These are phyloP conservation scores for Chloroceryle amazona DNA, from an alignment of 2,797 vertebrate genomes.

Conservation along the genomic window DNA sequence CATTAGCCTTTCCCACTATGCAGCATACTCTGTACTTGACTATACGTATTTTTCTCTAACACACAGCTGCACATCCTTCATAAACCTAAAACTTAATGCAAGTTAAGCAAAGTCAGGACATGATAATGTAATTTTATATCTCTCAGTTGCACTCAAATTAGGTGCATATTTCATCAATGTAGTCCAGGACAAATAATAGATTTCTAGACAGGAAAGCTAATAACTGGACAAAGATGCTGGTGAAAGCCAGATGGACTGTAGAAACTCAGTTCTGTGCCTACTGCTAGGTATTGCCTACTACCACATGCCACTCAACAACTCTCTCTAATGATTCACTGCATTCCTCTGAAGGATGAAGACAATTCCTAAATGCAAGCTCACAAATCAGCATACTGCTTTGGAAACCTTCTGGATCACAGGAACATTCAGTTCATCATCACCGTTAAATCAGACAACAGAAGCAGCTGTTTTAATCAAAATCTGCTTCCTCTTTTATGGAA, in stretches of 20 bases:
- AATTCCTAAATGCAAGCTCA: slow-evolving; percentile 1
- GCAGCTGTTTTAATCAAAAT: slow-evolving; percentile 20
- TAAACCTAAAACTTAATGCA: not conserved
- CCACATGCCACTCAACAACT: not conserved
- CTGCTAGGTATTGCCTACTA: not conserved
- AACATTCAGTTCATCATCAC: slow-evolving; percentile 8
- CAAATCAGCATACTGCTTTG: slow-evolving; percentile 9
- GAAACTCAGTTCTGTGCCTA: not conserved
- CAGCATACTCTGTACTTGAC: not conserved
- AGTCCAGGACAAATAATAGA: not conserved
- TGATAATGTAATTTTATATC: not conserved
- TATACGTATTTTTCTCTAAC: not conserved
- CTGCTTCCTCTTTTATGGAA: not conserved
- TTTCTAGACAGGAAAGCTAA: not conserved
- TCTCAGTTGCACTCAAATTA: not conserved
- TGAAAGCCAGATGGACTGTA: not conserved
- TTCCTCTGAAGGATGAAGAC: not conserved
- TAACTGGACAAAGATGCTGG: not conserved
- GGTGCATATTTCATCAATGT: not conserved
- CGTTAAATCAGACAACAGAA: slow-evolving; percentile 11
- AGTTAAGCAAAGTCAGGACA: not conserved
- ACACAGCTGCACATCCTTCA: not conserved
- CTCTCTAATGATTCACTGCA: not conserved
- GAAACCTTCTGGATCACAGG: slow-evolving; percentile 21
- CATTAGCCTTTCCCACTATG: not conserved